Percentiles rank a stretch among this genome's conserved stretches.
phyloP scores from a whole-genome alignment of 2,113 vertebrate genomes.

The Aramus guarauna region DNA sequence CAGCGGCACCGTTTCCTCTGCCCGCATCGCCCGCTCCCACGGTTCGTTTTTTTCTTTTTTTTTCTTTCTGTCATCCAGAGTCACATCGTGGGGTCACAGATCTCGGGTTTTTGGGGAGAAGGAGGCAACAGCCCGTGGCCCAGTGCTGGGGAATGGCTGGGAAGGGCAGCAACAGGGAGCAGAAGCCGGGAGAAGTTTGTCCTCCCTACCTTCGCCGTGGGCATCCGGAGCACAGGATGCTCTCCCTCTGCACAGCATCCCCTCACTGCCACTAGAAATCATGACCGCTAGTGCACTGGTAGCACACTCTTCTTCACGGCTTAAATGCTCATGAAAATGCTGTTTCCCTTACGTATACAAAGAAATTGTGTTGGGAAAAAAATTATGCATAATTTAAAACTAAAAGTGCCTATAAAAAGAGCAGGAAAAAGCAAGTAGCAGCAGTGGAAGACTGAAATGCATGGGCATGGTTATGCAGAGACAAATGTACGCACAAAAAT shows the following conservation, averaged over 20 bases:
- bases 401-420: neutral
- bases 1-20: neutral
- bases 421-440: neutral
- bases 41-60: neutral
- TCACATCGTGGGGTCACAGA: neutral
- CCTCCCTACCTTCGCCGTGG: fast-evolving
- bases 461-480: neutral
- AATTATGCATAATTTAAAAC: neutral
- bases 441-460: neutral
- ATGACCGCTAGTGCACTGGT: too few species aligned
- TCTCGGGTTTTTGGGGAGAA: neutral
- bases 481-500: neutral
- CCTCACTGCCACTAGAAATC: neutral
- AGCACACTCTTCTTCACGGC: neutral
- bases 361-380: neutral
- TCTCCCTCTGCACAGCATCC: neutral
- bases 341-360: neutral
- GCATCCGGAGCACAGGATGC: neutral
- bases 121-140: neutral
- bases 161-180: neutral
- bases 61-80: neutral
- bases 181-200: neutral
- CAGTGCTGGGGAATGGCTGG: neutral
- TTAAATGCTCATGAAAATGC: neutral
- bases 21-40: fast-evolving